Evolutionary conservation across 2,113 vertebrate genomes (phyloP), one percentile per base, ranked within the genome.

Genomic region (Notarius lentiginosus): DNA sequence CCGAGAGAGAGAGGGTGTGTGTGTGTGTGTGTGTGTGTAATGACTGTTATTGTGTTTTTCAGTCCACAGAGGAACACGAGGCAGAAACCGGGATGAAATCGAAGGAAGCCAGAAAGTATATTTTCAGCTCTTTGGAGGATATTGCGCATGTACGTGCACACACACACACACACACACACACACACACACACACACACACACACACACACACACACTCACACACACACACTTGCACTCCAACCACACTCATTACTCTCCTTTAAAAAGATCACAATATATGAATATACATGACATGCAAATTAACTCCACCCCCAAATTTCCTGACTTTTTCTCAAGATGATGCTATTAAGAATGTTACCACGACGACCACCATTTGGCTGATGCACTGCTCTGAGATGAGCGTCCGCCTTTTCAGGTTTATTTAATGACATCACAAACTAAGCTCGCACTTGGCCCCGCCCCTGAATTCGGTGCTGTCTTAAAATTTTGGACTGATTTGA

Each of bases 121-220:
- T 99, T 95, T 99, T 99, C 96, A 98, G 95, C 96, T 97, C 96
- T 96, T 97, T 99, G 96, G 98, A 99, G 95, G 98, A 99, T 93
- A 97, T 99, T 94, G 97, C 94, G 96, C 97, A 99, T 10, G 98
- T 99, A 95, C 92, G 98, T 98, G 91, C 0, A n/a, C 63, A 49
- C 70, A 84, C n/a, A 14, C 10, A 55, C 73, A 77, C 20, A 41
- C 63, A 68, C n/a, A 79, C 55, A 55, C 66, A 30, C 66, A 24
- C 75, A 77, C 49, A 53, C 79, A 60, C 79, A 61, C 79, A 60
- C 77, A n/a, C n/a, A n/a, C 0, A n/a, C 63, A 49, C 70, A 84
- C n/a, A 14, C 10, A 55, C 73, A 77, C 20, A 41, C 63, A 68
- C n/a, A 79, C 55, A 55, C 66, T 17, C 66, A 24, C 75, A 77